A percentile compares a stretch with the other conserved stretches of the same genome.
phyloP scores from a whole-genome alignment of 2,888 invertebrate species.

The Cybosia mesomella region DNA sequence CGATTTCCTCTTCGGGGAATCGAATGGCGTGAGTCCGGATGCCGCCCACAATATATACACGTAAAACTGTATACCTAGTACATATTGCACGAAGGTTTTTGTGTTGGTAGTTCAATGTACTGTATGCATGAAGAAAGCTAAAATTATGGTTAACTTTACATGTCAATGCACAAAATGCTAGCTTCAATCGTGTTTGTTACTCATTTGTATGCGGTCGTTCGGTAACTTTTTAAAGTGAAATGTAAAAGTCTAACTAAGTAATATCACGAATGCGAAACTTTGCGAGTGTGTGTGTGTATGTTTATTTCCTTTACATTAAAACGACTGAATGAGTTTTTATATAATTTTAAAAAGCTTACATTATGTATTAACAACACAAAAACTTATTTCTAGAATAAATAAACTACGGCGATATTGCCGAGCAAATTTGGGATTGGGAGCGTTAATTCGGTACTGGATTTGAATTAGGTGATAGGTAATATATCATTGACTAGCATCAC shows the following conservation, averaged over 20 bases:
- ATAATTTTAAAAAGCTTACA: neutral
- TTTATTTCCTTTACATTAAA: no score
- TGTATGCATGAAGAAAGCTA: constrained; percentile 40
- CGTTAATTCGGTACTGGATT: no score
- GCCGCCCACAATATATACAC: constrained; percentile 68
- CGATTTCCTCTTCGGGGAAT: constrained; percentile 87
- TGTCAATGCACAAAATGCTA: constrained; percentile 13
- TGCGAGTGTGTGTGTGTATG: neutral
- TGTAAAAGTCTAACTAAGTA: no score
- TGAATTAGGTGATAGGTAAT: no score
- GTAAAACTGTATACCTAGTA: constrained; percentile 43
- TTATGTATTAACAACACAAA: no score
- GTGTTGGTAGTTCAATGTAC: constrained; percentile 45
- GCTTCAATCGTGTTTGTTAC: constrained; percentile 7
- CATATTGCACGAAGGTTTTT: constrained; percentile 35
- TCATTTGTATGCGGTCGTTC: neutral
- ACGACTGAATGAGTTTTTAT: neutral
- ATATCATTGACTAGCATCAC: no score
- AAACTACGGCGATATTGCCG: no score
- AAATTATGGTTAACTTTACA: constrained; percentile 43
- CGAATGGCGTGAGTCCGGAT: constrained; percentile 83
- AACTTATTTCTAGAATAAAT: no score
- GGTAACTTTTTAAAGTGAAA: neutral
- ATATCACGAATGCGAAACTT: no score
- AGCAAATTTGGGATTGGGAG: no score